Evolutionary conservation across 2,888 invertebrate species (phyloP).

Genomic region (Apantesis nais): DNA sequence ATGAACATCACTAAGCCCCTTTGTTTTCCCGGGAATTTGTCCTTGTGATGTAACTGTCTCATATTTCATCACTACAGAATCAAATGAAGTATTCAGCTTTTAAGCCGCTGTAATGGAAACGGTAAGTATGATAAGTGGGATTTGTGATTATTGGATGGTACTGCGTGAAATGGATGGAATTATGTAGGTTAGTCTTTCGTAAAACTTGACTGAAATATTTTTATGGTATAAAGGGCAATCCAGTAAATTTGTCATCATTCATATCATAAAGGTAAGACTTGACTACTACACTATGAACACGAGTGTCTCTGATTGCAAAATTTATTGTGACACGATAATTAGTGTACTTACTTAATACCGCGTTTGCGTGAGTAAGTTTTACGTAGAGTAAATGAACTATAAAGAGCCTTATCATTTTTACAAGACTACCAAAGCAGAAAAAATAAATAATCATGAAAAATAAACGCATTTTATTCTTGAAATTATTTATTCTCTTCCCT

Average conservation of each 20-base stretch:
- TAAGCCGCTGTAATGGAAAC: constrained; percentile 22
- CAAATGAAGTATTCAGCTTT: constrained; percentile 34
- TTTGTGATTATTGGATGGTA: constrained; percentile 1
- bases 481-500: no score
- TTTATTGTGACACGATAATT: no score
- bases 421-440: no score
- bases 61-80: constrained; percentile 41
- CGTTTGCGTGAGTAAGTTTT: no score
- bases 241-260: neutral
- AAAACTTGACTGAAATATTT: neutral
- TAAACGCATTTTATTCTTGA: no score
- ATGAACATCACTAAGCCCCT: constrained; percentile 34
- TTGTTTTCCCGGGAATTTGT: constrained; percentile 33
- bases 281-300: no score
- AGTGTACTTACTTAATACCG: no score
- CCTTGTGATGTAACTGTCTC: constrained; percentile 38
- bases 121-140: constrained; percentile 19
- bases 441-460: no score
- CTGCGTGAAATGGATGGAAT: neutral
- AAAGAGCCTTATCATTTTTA: no score
- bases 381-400: no score
- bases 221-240: neutral
- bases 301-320: no score
- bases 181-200: neutral
- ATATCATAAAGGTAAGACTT: no score